Evolutionary conservation across 2,888 invertebrate species (phyloP).

Genomic region (Ctenicera cuprea): DNA sequence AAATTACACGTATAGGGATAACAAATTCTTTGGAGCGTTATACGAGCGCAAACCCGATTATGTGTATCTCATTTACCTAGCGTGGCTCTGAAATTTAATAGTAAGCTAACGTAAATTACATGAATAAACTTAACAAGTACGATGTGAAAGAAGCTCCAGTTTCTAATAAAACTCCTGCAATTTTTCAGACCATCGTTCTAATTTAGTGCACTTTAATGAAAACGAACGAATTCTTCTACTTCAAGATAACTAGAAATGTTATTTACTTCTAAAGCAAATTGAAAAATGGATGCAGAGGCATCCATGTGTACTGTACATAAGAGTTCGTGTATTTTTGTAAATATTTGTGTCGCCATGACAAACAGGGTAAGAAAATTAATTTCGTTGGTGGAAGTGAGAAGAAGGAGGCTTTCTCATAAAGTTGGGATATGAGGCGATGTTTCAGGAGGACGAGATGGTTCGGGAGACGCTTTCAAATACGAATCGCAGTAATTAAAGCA

Average conservation of each 20-base stretch:
- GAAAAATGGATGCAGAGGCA: too few species aligned
- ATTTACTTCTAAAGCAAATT: too few species aligned
- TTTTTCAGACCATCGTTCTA: conserved; percentile 20
- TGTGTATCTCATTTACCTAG: neutral
- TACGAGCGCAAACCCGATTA: neutral
- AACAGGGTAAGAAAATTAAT: conserved; percentile 7
- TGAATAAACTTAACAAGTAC: conserved; percentile 2
- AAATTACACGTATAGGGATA: too few species aligned
- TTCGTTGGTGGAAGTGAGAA: neutral
- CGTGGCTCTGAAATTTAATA: conserved; percentile 15
- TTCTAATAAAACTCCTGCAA: conserved; percentile 20
- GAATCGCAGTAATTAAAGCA: conserved; percentile 46
- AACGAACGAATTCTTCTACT: neutral
- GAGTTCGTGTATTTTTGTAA: too few species aligned
- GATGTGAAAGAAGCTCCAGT: neutral
- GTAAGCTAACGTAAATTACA: conserved; percentile 10
- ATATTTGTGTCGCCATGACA: neutral
- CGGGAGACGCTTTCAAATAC: conserved; percentile 45
- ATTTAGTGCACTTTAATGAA: neutral
- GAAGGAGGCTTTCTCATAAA: conserved; percentile 28
- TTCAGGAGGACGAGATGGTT: conserved; percentile 38
- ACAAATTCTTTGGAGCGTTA: too few species aligned
- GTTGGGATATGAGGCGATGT: conserved; percentile 36
- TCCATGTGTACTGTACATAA: too few species aligned
- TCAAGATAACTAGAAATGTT: neutral